Base-by-base conservation (phyloP, 2,797 vertebrate species). In the Gallinago stenura region DNA sequence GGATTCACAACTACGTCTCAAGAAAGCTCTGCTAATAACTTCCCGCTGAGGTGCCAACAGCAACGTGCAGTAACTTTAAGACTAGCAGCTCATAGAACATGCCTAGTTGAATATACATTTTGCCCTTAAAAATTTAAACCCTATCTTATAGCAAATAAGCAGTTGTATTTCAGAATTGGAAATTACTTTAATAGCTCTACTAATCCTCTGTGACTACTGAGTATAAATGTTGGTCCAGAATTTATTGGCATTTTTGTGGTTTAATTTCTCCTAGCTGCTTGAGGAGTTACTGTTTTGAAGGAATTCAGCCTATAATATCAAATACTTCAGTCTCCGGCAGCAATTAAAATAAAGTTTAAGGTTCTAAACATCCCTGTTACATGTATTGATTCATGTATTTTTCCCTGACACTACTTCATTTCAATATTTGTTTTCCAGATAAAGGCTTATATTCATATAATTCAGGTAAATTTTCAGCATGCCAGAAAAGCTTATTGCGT, bases 391-490 rank as follows among this genome's bases (percentile, higher is more conserved):
- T 98, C 96, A 91, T 92, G 51, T 95, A 94, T 94, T 85, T 95
- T 92, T 94, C 90, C 96, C 96, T 98, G 97, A 98, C 91, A 91
- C 97, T 95, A 96, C 97, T 98, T 98, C 98, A 98, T 98, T 97
- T 97, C 97, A 97, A 98, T 97, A 97, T 98, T 98, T 98, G 96
- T 98, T 99, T 99, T 98, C 98, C 99, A 99, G 99, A 98, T 98
- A 99, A 98, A 99, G 98, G 98, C 98, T 98, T 99, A 93, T 98
- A 98, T 98, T 98, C 98, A 95, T 98, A 99, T 98, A 99, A 98
- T 98, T 99, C 99, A 99, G 99, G 99, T 99, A 99, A 99, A 97
- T 95, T 96, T 94, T 89, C 93, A 97, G 98, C 97, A 98, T 98
- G 98, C 81, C 68, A 92, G 93, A 76, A 93, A 78, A 94, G 89